phyloP scores from a whole-genome alignment of 2,797 vertebrate species.

The Chelon auratus region DNA sequence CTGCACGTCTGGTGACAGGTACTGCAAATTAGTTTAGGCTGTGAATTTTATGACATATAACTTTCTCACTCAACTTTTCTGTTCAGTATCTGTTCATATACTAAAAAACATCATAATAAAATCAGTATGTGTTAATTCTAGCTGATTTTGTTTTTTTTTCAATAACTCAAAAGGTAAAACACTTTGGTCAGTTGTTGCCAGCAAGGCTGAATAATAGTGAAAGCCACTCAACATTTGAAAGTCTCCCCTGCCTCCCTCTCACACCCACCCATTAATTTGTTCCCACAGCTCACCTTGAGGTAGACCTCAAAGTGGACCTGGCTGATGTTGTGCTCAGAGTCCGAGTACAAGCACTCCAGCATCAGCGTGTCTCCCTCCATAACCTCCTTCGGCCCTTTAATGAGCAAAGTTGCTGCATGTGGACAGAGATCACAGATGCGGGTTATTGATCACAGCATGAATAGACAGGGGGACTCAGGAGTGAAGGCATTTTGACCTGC shows the following conservation, averaged over 20 bases:
- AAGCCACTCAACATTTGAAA: neutral
- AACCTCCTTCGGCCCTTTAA: conserved; percentile 77
- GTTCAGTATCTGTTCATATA: neutral
- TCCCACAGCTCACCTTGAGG: conserved; percentile 70
- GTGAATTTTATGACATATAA: neutral
- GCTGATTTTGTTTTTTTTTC: neutral
- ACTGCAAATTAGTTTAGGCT: neutral
- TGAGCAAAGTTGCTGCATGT: conserved; percentile 76
- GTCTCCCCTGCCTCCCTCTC: neutral
- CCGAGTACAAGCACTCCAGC: conserved; percentile 80
- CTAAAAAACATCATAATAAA: neutral
- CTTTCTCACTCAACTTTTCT: neutral
- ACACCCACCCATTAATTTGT: neutral
- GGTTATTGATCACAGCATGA: conserved; percentile 58
- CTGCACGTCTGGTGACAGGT: neutral
- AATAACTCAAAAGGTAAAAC: neutral
- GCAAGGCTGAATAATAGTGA: neutral
- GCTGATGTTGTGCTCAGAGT: conserved; percentile 76
- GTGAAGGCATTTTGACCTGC: conserved; percentile 5
- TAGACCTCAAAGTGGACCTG: conserved; percentile 82
- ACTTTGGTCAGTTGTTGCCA: neutral
- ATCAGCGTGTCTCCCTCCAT: conserved; percentile 75
- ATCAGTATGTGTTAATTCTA: neutral
- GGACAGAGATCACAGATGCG: conserved; percentile 61
- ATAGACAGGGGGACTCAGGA: neutral